Evolutionary conservation across 2,888 invertebrate genomes (phyloP).

Genomic region (Epinotia nisella): DNA sequence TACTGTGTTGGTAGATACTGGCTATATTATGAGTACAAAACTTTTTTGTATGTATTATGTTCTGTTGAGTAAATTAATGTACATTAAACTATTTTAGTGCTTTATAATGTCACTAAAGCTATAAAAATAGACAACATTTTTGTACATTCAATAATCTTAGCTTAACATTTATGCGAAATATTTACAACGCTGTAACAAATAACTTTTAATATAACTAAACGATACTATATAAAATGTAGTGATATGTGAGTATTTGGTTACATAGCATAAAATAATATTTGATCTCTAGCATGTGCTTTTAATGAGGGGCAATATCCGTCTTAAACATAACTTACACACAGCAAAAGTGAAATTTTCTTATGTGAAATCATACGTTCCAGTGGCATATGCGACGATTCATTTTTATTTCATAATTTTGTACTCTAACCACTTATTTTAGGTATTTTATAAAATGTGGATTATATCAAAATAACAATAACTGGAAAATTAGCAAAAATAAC

Average conservation of each 20-base stretch:
- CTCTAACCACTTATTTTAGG: not conserved
- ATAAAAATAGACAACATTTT: conserved; percentile 60
- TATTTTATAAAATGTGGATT: not conserved
- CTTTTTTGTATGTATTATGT: not conserved
- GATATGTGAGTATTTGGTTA: conserved; percentile 63
- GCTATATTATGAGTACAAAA: not conserved
- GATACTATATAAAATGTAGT: conserved; percentile 51
- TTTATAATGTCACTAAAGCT: conserved; percentile 51
- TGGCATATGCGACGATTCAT: too few relatives aligned
- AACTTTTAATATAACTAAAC: conserved; percentile 33
- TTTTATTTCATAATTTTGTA: not conserved
- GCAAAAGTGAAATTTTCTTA: not conserved
- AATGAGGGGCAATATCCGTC: not conserved
- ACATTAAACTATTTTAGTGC: conserved; percentile 6
- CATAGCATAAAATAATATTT: conserved; percentile 29
- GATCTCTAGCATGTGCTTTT: not conserved
- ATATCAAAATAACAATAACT: not conserved
- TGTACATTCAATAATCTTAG: conserved; percentile 48
- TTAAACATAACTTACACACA: not conserved
- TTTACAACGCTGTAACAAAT: conserved; percentile 42
- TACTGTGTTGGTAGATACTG: not conserved
- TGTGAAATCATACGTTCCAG: not conserved
- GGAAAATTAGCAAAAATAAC: not conserved
- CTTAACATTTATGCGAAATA: conserved; percentile 46
- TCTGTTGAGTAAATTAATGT: conserved; percentile 5